Conservation (phyloP, 2,888 invertebrate species). For the Drosophila borborema region DNA sequence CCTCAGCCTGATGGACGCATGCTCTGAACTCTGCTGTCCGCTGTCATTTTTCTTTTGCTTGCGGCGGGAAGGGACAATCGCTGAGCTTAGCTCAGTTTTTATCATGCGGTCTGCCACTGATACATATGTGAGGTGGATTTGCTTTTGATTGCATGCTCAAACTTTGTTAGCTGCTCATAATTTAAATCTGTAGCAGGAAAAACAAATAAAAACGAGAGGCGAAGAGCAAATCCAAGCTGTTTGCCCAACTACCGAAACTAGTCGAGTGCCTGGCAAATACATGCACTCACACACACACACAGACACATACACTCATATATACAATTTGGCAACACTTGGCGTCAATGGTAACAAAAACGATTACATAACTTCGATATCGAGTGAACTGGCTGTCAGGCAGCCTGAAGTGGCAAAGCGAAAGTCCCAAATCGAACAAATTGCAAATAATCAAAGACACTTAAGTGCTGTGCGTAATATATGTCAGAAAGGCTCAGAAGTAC, state of each 20-base stretch:
- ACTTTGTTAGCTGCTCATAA: conserved; percentile 42
- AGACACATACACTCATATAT: conserved; percentile 11
- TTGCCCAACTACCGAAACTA: conserved; percentile 45
- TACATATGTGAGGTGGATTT: conserved; percentile 45
- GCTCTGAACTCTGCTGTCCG: conserved; percentile 36
- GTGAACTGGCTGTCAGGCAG: conserved; percentile 33
- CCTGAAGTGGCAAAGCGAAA: conserved; percentile 61
- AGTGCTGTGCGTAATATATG: conserved; percentile 58
- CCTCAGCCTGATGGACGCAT: conserved; percentile 43
- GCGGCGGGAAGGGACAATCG: neutral
- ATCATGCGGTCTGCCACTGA: conserved; percentile 32
- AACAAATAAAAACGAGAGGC: conserved; percentile 10
- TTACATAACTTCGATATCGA: conserved; percentile 62
- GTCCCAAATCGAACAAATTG: conserved; percentile 73
- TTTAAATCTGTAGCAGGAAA: conserved; percentile 37
- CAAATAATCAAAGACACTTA: conserved; percentile 77
- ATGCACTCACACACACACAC: conserved; percentile 15
- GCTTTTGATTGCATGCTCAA: conserved; percentile 46
- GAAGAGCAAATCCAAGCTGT: conserved; percentile 20
- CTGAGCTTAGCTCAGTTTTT: conserved; percentile 49
- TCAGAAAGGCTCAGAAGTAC: conserved; percentile 20
- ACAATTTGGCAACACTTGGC: conserved; percentile 63
- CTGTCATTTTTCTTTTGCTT: conserved; percentile 53
- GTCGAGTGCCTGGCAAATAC: conserved; percentile 62
- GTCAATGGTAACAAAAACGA: conserved; percentile 70